Base-by-base conservation (phyloP, 1,140 invertebrate genomes). In the Musca vetustissima region DNA sequence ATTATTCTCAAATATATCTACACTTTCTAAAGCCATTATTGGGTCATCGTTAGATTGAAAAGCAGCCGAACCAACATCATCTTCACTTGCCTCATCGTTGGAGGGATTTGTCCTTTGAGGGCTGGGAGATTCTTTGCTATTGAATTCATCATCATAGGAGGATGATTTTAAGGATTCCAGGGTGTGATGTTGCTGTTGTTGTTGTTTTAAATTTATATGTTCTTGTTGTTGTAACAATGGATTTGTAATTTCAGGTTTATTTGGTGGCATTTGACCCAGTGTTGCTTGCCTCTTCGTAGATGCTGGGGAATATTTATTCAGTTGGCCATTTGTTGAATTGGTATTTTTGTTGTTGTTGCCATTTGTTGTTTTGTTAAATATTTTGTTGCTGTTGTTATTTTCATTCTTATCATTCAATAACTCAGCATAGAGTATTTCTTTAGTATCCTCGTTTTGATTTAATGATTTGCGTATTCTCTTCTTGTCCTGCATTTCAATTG, bases 401-500 rank as follows among this genome's bases (percentile, higher is more conserved):
- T 19, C 25, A 25, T 32, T 19, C 24, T 17, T 32, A 59, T 43
- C 19, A 13, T 22, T 13, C 13, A 36, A 22, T 22, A 64, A 4
- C 21, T 43, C 6, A 43, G 36, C 36, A 43, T 43, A 43, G 36
- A 43, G 13, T 43, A 43, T 43, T 43, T 43, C 36, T 43, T 43
- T 43, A 43, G 6, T 43, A 43, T 43, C 28, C 4, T 17, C 68
- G 17, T 69, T 69, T 24, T 28, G 70, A 52, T 71, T 64, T 69
- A 75, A 72, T 69, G 77, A 79, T 72, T 79, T 79, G 70, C 77
- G 77, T 72, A 74, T 73, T 7, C 76, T 75, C 67, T 74, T 73
- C 70, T 71, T 74, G 17, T 70, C 69, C 28, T 21, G 19, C 21
- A 15, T 14, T 64, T 64, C 36, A 9, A 61, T 8, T 47, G 32